Percentiles rank a stretch among this genome's conserved stretches.
Conservation (phyloP, 2,797 vertebrate species). For the Eutrigla gurnardus region DNA sequence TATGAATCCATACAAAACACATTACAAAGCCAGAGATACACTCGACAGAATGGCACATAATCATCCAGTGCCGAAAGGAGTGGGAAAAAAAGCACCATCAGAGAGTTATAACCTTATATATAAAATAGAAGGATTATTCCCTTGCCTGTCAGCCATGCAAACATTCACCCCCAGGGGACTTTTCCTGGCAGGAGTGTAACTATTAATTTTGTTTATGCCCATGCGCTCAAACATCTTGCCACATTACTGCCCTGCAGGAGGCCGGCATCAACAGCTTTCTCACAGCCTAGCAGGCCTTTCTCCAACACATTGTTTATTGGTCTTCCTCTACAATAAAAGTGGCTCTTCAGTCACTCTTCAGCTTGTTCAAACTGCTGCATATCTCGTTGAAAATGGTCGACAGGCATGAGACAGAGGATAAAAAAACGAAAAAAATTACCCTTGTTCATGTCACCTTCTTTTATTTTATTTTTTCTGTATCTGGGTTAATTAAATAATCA, state of each 20-base stretch:
- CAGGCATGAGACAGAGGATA: background rate
- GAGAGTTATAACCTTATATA: constrained; percentile 51
- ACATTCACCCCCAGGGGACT: constrained; percentile 27
- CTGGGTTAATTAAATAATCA: background rate
- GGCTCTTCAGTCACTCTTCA: background rate
- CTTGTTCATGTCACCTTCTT: background rate
- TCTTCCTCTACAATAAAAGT: constrained; percentile 5
- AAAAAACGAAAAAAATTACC: too few species aligned
- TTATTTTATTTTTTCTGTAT: background rate
- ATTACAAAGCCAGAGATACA: constrained; percentile 40
- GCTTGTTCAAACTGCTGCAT: constrained; percentile 11
- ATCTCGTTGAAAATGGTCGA: background rate
- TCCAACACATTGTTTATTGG: constrained; percentile 3
- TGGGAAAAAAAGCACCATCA: constrained; percentile 29
- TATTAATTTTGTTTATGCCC: constrained; percentile 59
- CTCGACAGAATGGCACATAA: constrained; percentile 42
- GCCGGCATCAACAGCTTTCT: constrained; percentile 34
- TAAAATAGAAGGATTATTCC: constrained; percentile 50
- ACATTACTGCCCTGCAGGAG: constrained; percentile 49
- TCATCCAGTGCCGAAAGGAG: constrained; percentile 21
- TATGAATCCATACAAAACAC: constrained; percentile 51
- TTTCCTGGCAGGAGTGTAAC: constrained; percentile 45
- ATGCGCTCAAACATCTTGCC: constrained; percentile 53
- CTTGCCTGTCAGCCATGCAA: constrained; percentile 58
- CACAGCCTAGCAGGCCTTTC: constrained; percentile 21